Conservation (phyloP, 1,140 invertebrate genomes). For the Parapsyche elsis region DNA sequence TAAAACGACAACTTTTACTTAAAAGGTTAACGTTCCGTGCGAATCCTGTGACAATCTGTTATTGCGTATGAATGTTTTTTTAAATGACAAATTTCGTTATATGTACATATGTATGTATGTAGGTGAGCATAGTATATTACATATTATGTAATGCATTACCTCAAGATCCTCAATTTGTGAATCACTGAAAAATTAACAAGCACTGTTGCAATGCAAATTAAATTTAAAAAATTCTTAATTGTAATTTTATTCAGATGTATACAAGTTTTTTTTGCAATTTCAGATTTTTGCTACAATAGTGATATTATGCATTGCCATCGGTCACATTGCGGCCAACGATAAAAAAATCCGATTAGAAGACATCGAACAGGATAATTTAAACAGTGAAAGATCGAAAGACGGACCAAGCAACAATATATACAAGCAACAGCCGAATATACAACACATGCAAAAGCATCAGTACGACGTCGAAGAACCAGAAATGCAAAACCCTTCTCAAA, state of each 20-base stretch:
- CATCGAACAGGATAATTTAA: constrained; percentile 66
- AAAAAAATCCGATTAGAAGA: constrained; percentile 67
- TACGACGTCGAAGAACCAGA: constrained; percentile 52
- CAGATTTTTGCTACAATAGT: constrained; percentile 58
- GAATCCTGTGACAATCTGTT: too few relatives aligned
- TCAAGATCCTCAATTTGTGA: too few relatives aligned
- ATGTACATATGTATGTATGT: too few relatives aligned
- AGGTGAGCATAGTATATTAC: too few relatives aligned
- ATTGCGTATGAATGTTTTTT: neutral
- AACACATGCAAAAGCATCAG: constrained; percentile 42
- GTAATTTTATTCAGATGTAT: too few relatives aligned
- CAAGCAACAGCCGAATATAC: constrained; percentile 15
- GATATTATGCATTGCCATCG: constrained; percentile 57
- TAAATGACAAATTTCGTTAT: neutral
- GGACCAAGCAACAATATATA: constrained; percentile 29
- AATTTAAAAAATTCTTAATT: too few relatives aligned
- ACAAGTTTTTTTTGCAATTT: constrained; percentile 59
- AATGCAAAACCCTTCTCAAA: constrained; percentile 4
- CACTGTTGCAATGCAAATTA: too few relatives aligned
- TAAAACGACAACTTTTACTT: neutral
- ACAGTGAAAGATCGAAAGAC: constrained; percentile 62
- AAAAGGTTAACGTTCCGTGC: too few relatives aligned
- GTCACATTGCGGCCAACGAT: constrained; percentile 58
- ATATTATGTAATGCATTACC: too few relatives aligned
- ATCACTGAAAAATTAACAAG: too few relatives aligned